Evolutionary conservation across 1,140 invertebrate genomes (phyloP).

Genomic region (Drosophila truncata): DNA sequence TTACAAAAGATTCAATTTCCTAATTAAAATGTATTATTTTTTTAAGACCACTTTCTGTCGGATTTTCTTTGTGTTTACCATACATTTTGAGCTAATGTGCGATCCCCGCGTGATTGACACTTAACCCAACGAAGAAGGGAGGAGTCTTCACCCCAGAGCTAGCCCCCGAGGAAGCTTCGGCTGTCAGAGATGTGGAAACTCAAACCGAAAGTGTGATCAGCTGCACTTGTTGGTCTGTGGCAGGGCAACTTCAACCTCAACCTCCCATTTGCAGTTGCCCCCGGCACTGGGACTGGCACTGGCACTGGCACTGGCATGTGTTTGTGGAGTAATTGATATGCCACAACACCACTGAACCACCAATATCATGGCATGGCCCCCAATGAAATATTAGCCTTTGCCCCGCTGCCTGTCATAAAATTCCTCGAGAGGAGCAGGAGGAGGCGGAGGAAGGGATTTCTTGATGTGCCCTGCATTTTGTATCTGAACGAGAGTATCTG

Average conservation of each 20-base stretch:
- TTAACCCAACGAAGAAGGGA: slow-evolving; percentile 32
- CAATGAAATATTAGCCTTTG: slow-evolving; percentile 80
- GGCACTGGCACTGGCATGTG: slow-evolving; percentile 60
- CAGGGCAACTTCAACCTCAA: slow-evolving; percentile 20
- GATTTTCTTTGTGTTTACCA: slow-evolving; percentile 4
- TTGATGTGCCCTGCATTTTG: slow-evolving; percentile 31
- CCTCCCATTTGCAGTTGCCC: slow-evolving; percentile 11
- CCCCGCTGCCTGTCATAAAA: slow-evolving; percentile 72
- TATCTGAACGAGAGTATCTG: slow-evolving; percentile 44
- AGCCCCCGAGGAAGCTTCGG: slow-evolving; percentile 56
- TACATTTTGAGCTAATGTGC: slow-evolving; percentile 35
- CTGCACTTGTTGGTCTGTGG: slow-evolving; percentile 69
- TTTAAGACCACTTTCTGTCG: background rate
- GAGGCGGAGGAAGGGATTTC: slow-evolving; percentile 6
- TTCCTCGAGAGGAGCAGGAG: slow-evolving; percentile 7
- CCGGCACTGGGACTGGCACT: no score
- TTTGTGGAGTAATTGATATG: slow-evolving; percentile 82
- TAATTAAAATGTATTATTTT: background rate
- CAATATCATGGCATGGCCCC: slow-evolving; percentile 22
- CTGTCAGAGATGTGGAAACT: slow-evolving; percentile 63
- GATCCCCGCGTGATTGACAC: slow-evolving; percentile 71
- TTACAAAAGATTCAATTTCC: background rate
- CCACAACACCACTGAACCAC: slow-evolving; percentile 63
- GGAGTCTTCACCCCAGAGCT: slow-evolving; percentile 1
- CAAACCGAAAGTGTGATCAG: slow-evolving; percentile 64